Base-by-base conservation (phyloP, 2,888 invertebrate genomes). In the Rhamphomyia laevipes region DNA sequence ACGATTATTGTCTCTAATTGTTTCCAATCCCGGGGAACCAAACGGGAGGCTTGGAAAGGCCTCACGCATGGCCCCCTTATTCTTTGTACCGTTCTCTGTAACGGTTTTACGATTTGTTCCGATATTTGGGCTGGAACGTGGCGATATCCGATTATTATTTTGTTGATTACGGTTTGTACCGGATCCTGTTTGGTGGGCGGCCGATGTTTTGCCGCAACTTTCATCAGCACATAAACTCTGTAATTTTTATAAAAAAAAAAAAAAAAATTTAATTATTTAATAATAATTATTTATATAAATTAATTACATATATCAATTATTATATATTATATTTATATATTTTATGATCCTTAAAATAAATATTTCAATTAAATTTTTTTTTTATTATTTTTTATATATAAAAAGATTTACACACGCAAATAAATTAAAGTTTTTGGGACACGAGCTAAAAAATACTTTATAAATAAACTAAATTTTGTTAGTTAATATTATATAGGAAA, bases 41-140 rank as follows among this genome's bases (percentile, higher is more conserved):
- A 55, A 55, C 56, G 58, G 58, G 54, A 58, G 58, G 56, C 58
- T 53, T 44, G 56, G 56, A 46, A 58, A 58, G 55, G 58, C 58
- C 56, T 58, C 58, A 56, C 58, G 58, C 58, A 58, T 57, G 55
- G 56, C 52, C 55, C 55, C 56, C 55, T 53, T 54, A 47, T 45
- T 48, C 51, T 52, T 55, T 43, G 51, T 45, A 49, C 48, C 53
- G 51, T 53, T 55, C 49, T 53, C 55, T 51, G 51, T 47, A 43
- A 51, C 49, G 49, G 52, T 41, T 49, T 52, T 52, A 50, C 51
- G 51, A 35, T 48, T 49, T 42, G 52, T 33, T 46, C 52, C 52
- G 48, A 54, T 51, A 54, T 50, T 52, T 51, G 52, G 52, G 47
- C 49, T 51, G 43, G 45, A 40, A 45, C 51, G 44, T 43, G 51